Evolutionary conservation across 2,888 invertebrate genomes (phyloP), one percentile per base, ranked within the genome.

Genomic region (Polydesmus complanatus): DNA sequence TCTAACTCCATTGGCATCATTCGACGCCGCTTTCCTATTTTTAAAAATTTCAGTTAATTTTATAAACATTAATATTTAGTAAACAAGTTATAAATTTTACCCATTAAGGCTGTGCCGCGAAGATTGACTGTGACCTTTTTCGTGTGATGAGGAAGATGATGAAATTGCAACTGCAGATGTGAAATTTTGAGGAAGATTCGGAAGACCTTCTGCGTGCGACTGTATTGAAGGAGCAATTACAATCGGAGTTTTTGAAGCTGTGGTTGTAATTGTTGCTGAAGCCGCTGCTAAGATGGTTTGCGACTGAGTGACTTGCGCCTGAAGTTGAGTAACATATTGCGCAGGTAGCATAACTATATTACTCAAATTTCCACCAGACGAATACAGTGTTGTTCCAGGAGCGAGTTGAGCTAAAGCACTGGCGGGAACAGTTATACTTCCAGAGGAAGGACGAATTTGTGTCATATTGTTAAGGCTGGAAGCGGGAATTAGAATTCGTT

Each of bases 321-420:
- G 60, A 27, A 70, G 69, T 65, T 77, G 77, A 64, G 79, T 77
- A 60, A 81, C 73, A 69, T 79, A 80, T 63, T 79, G 79, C 3
- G 81, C 78, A 26, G 81, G 81, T 11, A 82, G 73, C 67, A 82
- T 77, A 21, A 82, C 79, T 69, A 80, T 78, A 65, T 78, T 78
- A 37, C 37, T 37, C 14, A 37, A 37, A 37, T 37, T 37, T n/a
- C 67, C 66, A n/a, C 69, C 68, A 2, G 70, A 65, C 1, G 70
- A 67, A 48, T 73, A 66, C 48, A 73, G 68, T 0, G 73, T 69
- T 22, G 72, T 69, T 54, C 71, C 73, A 54, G 72, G 69, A 2
- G 71, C 70, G 23, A 70, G 61, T 56, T 66, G 66, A 5, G 68
- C 65, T 1, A 77, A 72, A n/a, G 61, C 61, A 37, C 68, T 69